phyloP scores from a whole-genome alignment of 2,113 vertebrate species.

The Oceanites oceanicus region DNA sequence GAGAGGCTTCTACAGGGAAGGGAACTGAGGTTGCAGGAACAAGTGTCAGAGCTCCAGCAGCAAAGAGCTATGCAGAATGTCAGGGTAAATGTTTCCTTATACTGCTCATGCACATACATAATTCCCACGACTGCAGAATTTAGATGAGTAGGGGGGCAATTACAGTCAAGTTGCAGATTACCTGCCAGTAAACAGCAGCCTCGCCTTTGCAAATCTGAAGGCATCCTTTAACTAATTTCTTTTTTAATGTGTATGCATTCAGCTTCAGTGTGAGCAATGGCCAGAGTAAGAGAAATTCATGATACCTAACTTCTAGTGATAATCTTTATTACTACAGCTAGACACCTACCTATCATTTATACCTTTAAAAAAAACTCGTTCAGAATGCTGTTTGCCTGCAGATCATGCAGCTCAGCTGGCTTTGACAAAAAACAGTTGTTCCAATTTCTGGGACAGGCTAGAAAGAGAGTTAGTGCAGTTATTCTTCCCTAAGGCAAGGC shows the following conservation, averaged over 20 bases:
- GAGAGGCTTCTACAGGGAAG: neutral
- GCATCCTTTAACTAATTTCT: neutral
- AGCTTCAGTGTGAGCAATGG: neutral
- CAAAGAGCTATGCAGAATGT: neutral
- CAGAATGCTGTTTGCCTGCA: neutral
- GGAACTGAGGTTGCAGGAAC: neutral
- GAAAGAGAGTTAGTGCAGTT: neutral
- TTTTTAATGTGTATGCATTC: neutral
- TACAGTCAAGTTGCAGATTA: neutral
- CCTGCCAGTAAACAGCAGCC: neutral
- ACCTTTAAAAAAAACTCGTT: neutral
- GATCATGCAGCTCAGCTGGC: neutral
- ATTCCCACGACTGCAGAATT: neutral
- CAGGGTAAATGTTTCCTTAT: neutral
- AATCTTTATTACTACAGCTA: neutral
- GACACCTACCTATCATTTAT: neutral
- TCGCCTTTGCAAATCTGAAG: neutral
- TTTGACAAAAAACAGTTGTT: neutral
- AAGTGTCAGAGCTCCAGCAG: neutral
- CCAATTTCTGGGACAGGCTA: neutral
- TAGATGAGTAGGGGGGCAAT: neutral
- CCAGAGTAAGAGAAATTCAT: neutral
- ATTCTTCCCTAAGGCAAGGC: neutral
- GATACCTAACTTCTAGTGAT: neutral
- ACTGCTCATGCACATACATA: neutral